Conservation (phyloP, 1,140 invertebrate species). For the Caenorhabditis inopinata region DNA sequence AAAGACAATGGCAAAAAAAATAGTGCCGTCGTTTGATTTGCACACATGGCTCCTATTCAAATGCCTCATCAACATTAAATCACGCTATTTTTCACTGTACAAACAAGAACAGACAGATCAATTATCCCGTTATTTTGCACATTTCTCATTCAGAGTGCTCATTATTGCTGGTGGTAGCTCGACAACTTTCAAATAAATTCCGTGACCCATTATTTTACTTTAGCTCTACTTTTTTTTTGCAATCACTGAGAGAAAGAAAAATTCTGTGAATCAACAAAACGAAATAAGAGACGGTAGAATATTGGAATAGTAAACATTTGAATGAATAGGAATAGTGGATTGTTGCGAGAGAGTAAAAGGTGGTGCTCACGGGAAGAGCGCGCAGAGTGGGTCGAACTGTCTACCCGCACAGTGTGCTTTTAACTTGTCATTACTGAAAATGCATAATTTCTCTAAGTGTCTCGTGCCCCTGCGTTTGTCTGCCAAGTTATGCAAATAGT, state of each 20-base stretch:
- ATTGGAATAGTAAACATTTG: conserved; percentile 34
- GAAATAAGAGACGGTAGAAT: conserved; percentile 33
- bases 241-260: conserved; percentile 16
- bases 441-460: conserved; percentile 1
- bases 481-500: not conserved
- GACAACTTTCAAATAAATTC: not conserved
- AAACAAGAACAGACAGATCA: not conserved
- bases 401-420: not conserved
- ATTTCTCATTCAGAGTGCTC: too few species aligned
- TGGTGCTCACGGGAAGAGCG: conserved; percentile 1
- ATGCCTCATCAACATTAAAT: not conserved
- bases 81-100: conserved; percentile 1
- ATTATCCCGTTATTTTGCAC: not conserved
- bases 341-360: not conserved
- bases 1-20: conserved; percentile 10
- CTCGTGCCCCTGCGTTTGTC: not conserved
- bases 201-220: not conserved
- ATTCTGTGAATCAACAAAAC: conserved; percentile 30
- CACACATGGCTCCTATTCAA: conserved; percentile 14
- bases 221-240: not conserved
- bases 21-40: not conserved
- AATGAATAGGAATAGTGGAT: conserved; percentile 29
- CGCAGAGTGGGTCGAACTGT: not conserved
- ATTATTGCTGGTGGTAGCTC: too few species aligned
- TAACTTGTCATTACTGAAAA: conserved; percentile 16